Conservation (phyloP, 2,113 vertebrate species). For the Pimephales promelas region DNA sequence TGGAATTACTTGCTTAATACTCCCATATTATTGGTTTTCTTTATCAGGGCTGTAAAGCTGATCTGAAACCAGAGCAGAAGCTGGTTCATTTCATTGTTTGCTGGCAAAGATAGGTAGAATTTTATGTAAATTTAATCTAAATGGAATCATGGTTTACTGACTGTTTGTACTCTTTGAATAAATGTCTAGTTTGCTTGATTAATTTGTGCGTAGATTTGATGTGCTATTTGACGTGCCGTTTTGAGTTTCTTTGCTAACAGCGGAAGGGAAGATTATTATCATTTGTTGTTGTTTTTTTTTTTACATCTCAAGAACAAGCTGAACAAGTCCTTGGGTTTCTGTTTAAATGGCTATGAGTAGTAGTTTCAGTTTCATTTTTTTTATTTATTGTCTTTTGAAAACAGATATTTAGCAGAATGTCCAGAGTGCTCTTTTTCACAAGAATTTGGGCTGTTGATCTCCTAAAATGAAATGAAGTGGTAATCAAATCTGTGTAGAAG, state of each 20-base stretch:
- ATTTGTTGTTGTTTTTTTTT: too few species aligned
- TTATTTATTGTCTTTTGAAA: not conserved
- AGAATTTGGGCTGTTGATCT: too few species aligned
- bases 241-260: conserved; percentile 6
- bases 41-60: not conserved
- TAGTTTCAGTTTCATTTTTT: not conserved
- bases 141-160: not conserved
- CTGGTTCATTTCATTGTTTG: conserved; percentile 13
- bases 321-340: conserved; percentile 41
- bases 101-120: conserved; percentile 1
- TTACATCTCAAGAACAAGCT: conserved; percentile 10
- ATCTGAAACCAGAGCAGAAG: not conserved
- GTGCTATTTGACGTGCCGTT: too few species aligned
- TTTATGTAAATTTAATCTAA: not conserved
- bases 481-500: not conserved
- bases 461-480: not conserved
- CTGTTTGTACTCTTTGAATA: not conserved
- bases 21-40: not conserved
- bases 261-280: not conserved
- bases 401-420: not conserved
- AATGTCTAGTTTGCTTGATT: conserved; percentile 10
- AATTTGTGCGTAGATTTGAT: not conserved
- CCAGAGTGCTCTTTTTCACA: not conserved
- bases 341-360: not conserved
- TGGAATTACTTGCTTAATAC: not conserved